A percentile compares a stretch with the other conserved stretches of the same genome.
phyloP scores from a whole-genome alignment of 2,113 vertebrate genomes.

The Falco punctatus region DNA sequence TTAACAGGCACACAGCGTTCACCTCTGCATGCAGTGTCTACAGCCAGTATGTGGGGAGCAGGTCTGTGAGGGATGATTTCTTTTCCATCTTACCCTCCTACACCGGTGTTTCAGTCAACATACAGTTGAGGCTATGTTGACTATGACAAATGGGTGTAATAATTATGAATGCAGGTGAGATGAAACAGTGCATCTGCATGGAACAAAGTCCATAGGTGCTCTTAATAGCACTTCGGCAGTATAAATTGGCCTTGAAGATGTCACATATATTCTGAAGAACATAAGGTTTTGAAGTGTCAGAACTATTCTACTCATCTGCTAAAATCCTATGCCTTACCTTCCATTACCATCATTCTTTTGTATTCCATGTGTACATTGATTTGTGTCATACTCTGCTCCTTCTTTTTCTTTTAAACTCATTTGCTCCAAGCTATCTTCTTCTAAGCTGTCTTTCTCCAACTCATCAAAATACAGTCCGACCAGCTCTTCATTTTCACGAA shows the following conservation, averaged over 20 bases:
- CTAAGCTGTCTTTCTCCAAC: conserved; percentile 57
- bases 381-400: neutral
- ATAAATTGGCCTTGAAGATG: neutral
- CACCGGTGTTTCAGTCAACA: neutral
- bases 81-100: neutral
- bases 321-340: conserved; percentile 33
- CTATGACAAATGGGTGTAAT: neutral
- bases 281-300: neutral
- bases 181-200: neutral
- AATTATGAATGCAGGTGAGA: neutral
- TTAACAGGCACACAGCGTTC: neutral
- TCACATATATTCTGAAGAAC: neutral
- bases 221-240: neutral
- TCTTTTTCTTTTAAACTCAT: neutral
- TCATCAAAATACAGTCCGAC: neutral
- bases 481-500: neutral
- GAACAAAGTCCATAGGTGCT: neutral
- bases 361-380: neutral
- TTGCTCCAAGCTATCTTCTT: conserved; percentile 52
- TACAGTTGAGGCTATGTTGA: neutral
- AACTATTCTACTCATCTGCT: neutral
- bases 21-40: neutral
- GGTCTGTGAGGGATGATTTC: neutral
- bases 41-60: neutral
- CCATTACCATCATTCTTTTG: neutral